Evolutionary conservation across 2,797 vertebrate species (phyloP), one percentile per base, ranked within the genome.

Genomic region (Hyperoplus lanceolatus): DNA sequence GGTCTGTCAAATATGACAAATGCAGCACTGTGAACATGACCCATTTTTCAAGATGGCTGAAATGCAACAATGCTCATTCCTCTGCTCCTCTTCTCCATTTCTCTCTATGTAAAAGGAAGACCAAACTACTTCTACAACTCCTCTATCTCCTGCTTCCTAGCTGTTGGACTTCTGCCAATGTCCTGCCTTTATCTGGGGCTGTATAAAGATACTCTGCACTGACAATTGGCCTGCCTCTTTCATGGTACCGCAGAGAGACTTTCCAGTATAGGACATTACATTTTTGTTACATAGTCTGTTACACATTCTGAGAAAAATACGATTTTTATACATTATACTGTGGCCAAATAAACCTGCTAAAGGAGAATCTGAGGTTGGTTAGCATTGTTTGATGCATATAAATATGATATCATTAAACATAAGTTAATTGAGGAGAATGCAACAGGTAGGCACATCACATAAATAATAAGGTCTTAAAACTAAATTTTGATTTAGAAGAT

Each of bases 1-100:
- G 92, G 75, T 61, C 79, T 93, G 93, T 92, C 92, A 86, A 15
- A 71, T 86, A 87, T 93, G 90, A 95, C 92, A 94, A 95, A 95
- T 95, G 92, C 81, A 82, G 75, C 72, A 66, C 85, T 84, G 67
- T 83, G 68, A 85, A 85, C 57, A n/a, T 90, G 91, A 90, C 92
- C 95, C 86, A 94, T 87, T 95, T 87, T 95, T 95, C 81, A 92
- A 91, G 74, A 89, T n/a, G 67, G 58, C 41, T 61, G 14, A 82
- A 81, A 76, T 9, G 8, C 63, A 85, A 68, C 38, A 61, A 82
- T 63, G 21, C 51, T 51, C 14, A 50, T 72, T 73, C 59, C 69
- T 9, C 14, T 58, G 11, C 16, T 13, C 18, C 68, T 18, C 12
- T 43, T 6, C 14, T 29, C 62, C 42, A 14, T 46, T 29, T 50